Percentiles rank a stretch among this genome's conserved stretches.
phyloP scores from a whole-genome alignment of 1,140 invertebrate genomes.

The Drosophila asahinai region DNA sequence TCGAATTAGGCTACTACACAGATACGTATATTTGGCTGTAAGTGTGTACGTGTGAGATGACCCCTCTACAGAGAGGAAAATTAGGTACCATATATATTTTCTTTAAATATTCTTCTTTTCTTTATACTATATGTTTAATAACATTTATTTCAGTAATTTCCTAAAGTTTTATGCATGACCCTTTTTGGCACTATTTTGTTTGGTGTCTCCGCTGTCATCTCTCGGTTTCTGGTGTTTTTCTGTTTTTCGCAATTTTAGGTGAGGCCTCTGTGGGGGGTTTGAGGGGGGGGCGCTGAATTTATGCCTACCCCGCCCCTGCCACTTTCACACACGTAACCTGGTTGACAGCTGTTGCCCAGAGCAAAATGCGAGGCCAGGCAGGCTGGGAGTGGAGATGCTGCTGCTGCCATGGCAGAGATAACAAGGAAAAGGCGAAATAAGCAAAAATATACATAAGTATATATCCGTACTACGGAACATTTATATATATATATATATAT shows the following conservation, averaged over 20 bases:
- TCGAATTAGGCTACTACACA: constrained; percentile 71
- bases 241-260: constrained; percentile 29
- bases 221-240: constrained; percentile 27
- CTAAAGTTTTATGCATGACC: too few relatives aligned
- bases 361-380: constrained; percentile 32
- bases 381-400: constrained; percentile 28
- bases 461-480: constrained; percentile 7
- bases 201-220: constrained; percentile 52
- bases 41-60: constrained; percentile 32
- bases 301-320: constrained; percentile 37
- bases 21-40: constrained; percentile 6
- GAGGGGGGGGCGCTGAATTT: constrained; percentile 52
- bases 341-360: constrained; percentile 75
- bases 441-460: constrained; percentile 51
- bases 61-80: constrained; percentile 10
- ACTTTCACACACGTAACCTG: constrained; percentile 73
- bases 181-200: background rate
- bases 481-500: constrained; percentile 17
- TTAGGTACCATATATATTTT: background rate
- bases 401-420: constrained; percentile 58
- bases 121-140: background rate
- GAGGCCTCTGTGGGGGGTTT: background rate
- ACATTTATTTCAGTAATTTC: background rate
- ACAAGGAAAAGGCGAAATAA: constrained; percentile 75
- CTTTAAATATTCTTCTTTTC: background rate